Evolutionary conservation across 1,140 invertebrate genomes (phyloP), one percentile per base, ranked within the genome.

Genomic region (Pogonognathellus flavescens): DNA sequence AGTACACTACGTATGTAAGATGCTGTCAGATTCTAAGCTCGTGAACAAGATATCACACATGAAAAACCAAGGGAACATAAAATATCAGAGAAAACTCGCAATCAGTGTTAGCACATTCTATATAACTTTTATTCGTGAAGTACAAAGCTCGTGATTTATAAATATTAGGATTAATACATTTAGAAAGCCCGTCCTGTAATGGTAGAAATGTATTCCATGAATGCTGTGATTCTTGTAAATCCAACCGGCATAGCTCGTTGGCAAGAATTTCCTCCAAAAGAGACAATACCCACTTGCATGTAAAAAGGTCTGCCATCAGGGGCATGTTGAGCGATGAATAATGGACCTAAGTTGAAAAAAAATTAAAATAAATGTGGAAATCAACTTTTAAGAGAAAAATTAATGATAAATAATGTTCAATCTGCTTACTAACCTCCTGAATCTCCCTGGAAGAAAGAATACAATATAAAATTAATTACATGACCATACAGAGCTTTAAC

Each of bases 201-300:
- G 57, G 70, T 20, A 18, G 53, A 22, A 53, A 88, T 85, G 41
- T 81, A 88, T 41, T 88, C 87, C 62, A 88, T 41, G 41, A 80
- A 88, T 16, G 87, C 87, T n/a, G 86, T 87, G 4, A 85, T 55
- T 66, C 87, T 82, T 14, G 86, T 88, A 53, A 88, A 88, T 5
- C 86, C 87, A 11, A 87, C 86, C 7, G 87, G 87, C 41, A 84
- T 66, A 13, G 50, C 87, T 52, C 83, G 20, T 66, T 88, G 82
- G 57, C 87, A 88, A 20, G 86, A 85, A 49, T 84, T 85, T 6
- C 86, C 86, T 9, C 87, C 87, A 50, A 88, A 88, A 10, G 87
- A 88, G 6, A 88, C 87, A 22, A 88, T 84, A 55, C 87, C 87
- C 13, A 87, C 60, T 81, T 88, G 87, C 59, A 88, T 70, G 59